Conservation (phyloP, 1,140 invertebrate species). For the Drosophila watanabei region DNA sequence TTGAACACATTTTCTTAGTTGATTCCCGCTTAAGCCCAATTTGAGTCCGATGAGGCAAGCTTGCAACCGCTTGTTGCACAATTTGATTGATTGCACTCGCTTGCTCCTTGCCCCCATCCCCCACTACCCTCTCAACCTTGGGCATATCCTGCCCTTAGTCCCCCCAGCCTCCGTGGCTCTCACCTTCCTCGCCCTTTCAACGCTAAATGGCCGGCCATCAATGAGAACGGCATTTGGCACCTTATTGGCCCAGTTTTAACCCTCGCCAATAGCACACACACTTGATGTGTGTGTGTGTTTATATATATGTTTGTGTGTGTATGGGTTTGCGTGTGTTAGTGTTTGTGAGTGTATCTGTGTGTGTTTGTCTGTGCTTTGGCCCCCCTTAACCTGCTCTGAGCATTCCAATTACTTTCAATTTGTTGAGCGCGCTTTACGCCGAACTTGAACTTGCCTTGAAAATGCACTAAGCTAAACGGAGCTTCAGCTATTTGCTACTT, state of each 20-base stretch:
- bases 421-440: conserved; percentile 46
- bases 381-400: conserved; percentile 34
- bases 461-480: conserved; percentile 5
- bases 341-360: background rate
- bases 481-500: conserved; percentile 1
- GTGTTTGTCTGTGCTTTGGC: background rate
- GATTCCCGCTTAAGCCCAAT: conserved; percentile 2
- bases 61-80: conserved; percentile 49
- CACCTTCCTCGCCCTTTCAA: conserved; percentile 19
- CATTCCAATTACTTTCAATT: conserved; percentile 66
- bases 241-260: conserved; percentile 38
- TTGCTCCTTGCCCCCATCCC: background rate
- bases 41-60: background rate
- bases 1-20: background rate
- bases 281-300: background rate
- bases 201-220: conserved; percentile 40
- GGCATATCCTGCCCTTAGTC: background rate
- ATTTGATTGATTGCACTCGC: conserved; percentile 36
- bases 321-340: background rate
- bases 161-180: background rate
- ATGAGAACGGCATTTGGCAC: conserved; percentile 39
- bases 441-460: conserved; percentile 49
- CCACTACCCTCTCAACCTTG: background rate
- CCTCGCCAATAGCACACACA: background rate
- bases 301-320: background rate